phyloP scores from a whole-genome alignment of 2,888 invertebrate genomes.

The Calameuta pallipes region DNA sequence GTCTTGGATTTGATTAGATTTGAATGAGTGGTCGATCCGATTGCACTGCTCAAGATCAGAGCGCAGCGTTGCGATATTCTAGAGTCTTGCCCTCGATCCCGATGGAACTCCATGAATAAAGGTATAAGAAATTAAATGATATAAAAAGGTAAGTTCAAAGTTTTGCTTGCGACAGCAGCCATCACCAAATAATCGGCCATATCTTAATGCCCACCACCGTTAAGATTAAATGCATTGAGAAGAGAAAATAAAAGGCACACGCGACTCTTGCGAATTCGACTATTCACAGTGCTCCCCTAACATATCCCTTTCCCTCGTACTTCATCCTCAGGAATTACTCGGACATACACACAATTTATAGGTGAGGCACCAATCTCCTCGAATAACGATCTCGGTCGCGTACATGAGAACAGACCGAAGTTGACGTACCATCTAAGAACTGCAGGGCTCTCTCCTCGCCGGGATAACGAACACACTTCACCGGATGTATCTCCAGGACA shows the following conservation, averaged over 20 bases:
- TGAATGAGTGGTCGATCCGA: not conserved
- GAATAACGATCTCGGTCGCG: not conserved
- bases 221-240: not conserved
- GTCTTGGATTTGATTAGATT: not conserved
- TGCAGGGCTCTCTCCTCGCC: constrained; percentile 73
- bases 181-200: constrained; percentile 52
- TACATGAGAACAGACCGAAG: not conserved
- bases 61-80: not conserved
- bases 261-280: not conserved
- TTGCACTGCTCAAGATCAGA: not conserved
- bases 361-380: not conserved
- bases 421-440: constrained; percentile 65
- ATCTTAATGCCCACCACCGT: not conserved
- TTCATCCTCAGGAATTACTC: not conserved
- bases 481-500: constrained; percentile 92
- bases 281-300: not conserved
- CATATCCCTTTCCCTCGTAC: not conserved
- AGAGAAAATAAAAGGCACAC: not conserved
- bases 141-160: constrained; percentile 50
- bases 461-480: constrained; percentile 86
- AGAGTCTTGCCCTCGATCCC: constrained; percentile 35
- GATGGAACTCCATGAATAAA: constrained; percentile 49
- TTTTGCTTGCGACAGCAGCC: constrained; percentile 37
- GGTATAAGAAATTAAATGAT: constrained; percentile 54
- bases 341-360: not conserved